Evolutionary conservation across 2,888 invertebrate genomes (phyloP), one percentile per base, ranked within the genome.

Genomic region (Philonicus albiceps): DNA sequence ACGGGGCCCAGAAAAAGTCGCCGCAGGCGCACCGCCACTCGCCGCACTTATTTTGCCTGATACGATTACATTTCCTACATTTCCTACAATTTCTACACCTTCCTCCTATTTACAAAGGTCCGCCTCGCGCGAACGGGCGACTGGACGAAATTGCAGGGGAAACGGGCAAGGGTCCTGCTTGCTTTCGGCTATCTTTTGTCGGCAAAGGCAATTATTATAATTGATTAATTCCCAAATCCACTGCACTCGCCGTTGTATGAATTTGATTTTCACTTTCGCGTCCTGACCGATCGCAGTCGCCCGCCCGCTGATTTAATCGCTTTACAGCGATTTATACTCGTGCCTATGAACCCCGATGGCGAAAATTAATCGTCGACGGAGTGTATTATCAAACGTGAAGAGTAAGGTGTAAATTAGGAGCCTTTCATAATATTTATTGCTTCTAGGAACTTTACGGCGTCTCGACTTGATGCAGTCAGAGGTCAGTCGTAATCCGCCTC

Each of bases 61-160:
- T 84, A 43, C 73, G 72, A 84, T 84, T 84, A 72, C 73, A 84
- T 84, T 84, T 84, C 84, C 84, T 84, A 73, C 84, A 84, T 84
- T 84, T 84, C 84, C 84, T 84, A 73, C 84, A 84, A 73, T 43
- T 73, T 84, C 73, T 84, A 43, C 73, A 84, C 84, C 84, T 84
- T 84, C 84, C 84, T 43, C 34, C 84, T 37, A 73, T 84, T 84
- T 73, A 84, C 73, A 40, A 72, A 84, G 27, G 72, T 84, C 30
- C 34, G 40, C 43, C 84, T 83, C 30, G 43, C 43, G 19, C 31
- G 19, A 16, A 27, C 19, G 73, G 30, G 11, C 84, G n/a, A 27
- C 34, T 40, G 37, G 84, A 16, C 40, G 27, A 43, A 30, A 73
- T 43, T 27, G 37, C 40, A 22, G n/a, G 76, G 19, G 34, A n/a